Evolutionary conservation across 2,888 invertebrate genomes (phyloP).

Genomic region (Plebejus melissa): DNA sequence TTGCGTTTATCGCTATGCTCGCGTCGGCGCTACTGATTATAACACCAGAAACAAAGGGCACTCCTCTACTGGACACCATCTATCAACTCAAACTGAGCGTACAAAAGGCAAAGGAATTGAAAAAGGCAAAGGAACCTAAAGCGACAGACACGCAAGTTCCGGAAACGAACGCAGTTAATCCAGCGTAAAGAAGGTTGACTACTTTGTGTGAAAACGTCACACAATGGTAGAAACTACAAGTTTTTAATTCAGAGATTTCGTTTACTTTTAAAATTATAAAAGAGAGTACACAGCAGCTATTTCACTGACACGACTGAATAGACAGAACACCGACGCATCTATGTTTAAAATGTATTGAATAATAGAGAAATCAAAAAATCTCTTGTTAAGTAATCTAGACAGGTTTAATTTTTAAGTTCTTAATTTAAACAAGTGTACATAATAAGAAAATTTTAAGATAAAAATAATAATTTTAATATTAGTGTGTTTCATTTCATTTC

Average conservation of each 20-base stretch:
- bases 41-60: constrained; percentile 60
- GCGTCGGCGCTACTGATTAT: constrained; percentile 51
- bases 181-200: not conserved
- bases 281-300: not conserved
- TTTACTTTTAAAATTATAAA: not conserved
- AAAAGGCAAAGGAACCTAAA: not conserved
- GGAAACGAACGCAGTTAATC: not conserved
- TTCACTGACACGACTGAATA: not conserved
- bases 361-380: no score
- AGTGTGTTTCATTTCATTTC: not conserved
- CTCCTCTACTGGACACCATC: constrained; percentile 63
- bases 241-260: not conserved
- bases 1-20: constrained; percentile 44
- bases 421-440: not conserved
- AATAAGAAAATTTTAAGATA: not conserved
- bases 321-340: not conserved
- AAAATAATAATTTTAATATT: not conserved
- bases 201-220: not conserved
- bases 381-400: no score
- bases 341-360: no score
- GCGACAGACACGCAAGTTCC: not conserved
- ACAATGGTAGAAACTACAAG: not conserved
- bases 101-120: constrained; percentile 18
- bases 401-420: no score
- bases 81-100: constrained; percentile 45